Conservation (phyloP, 2,797 vertebrate genomes). For the Malacoctenus gilli region DNA sequence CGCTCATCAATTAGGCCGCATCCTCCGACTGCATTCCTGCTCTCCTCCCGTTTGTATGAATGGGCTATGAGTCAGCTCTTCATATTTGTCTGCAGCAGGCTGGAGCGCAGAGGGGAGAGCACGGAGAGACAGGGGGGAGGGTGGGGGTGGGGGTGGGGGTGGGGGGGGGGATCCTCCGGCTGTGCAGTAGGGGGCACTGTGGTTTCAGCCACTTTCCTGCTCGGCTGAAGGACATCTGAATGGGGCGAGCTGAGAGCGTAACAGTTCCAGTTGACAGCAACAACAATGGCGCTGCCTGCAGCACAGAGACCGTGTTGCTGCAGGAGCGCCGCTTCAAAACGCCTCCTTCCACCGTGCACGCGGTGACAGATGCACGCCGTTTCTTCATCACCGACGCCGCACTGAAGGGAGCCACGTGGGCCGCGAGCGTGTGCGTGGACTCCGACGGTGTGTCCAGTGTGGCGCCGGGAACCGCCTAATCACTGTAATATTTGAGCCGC, state of each 20-base stretch:
- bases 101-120: neutral
- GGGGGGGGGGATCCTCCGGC: neutral
- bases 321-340: conserved; percentile 46
- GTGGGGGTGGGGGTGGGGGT: neutral
- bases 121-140: neutral
- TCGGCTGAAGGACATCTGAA: conserved; percentile 44
- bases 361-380: conserved; percentile 44
- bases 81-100: conserved; percentile 3
- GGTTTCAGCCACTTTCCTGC: conserved; percentile 55
- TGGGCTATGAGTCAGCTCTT: conserved; percentile 72
- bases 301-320: conserved; percentile 55
- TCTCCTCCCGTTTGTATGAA: conserved; percentile 37
- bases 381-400: conserved; percentile 49
- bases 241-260: conserved; percentile 50
- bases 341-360: conserved; percentile 43
- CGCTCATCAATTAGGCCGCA: conserved; percentile 10
- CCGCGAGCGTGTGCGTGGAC: conserved; percentile 49
- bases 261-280: conserved; percentile 64
- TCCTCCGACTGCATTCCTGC: conserved; percentile 20
- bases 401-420: neutral
- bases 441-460: conserved; percentile 46
- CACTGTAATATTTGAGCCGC: conserved; percentile 50
- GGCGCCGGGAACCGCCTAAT: conserved; percentile 55
- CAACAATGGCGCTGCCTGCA: conserved; percentile 66
- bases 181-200: conserved; percentile 79